Evolutionary conservation across 1,140 invertebrate species (phyloP).

Genomic region (Eumaeus atala): DNA sequence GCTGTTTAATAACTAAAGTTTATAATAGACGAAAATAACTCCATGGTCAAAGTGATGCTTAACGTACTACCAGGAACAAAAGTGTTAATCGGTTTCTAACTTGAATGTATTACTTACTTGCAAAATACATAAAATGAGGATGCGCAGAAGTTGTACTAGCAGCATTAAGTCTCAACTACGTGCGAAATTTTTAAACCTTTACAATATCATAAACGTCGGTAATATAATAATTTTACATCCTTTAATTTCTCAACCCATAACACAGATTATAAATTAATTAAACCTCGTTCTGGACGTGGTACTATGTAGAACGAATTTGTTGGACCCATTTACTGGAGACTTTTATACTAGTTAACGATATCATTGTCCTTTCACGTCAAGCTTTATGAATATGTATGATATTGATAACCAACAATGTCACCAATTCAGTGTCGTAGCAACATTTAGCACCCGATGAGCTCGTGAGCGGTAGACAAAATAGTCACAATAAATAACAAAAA

Average conservation of each 20-base stretch:
- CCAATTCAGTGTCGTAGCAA: background rate
- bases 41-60: too few species aligned
- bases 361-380: too few species aligned
- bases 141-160: slow-evolving; percentile 26
- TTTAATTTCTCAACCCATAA: slow-evolving; percentile 1
- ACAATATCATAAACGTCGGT: slow-evolving; percentile 7
- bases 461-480: slow-evolving; percentile 18
- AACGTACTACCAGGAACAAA: too few species aligned
- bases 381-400: too few species aligned
- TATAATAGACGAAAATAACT: too few species aligned
- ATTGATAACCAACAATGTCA: too few species aligned
- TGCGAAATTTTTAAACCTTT: slow-evolving; percentile 33
- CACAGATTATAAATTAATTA: slow-evolving; percentile 5
- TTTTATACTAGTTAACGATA: too few species aligned
- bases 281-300: background rate
- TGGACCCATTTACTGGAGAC: too few species aligned
- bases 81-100: too few species aligned
- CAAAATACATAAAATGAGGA: background rate
- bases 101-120: slow-evolving; percentile 13
- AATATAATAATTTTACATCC: background rate
- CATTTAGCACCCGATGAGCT: background rate
- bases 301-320: too few species aligned
- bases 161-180: slow-evolving; percentile 34
- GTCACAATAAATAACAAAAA: slow-evolving; percentile 25
- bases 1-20: too few species aligned